Conservation (phyloP, 2,797 vertebrate genomes). For the Psittacula derbiana region DNA sequence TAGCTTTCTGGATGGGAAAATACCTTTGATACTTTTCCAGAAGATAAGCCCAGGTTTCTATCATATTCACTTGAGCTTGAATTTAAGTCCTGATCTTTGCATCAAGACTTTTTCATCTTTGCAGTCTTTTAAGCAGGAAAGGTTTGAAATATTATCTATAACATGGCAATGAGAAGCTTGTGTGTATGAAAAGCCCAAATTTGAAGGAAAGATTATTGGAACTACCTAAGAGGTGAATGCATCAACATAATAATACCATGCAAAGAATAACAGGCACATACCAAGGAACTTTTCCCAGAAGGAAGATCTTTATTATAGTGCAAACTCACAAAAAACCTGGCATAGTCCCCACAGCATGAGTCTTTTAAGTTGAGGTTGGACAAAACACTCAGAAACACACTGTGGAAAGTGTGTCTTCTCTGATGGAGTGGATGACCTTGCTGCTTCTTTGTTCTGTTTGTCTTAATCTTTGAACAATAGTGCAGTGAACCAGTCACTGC, state of each 20-base stretch:
- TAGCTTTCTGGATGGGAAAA: background rate
- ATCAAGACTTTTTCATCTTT: background rate
- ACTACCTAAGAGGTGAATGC: background rate
- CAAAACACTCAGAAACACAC: conserved; percentile 4
- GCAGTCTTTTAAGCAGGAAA: background rate
- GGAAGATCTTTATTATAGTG: background rate
- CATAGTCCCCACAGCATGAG: background rate
- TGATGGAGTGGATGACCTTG: conserved; percentile 24
- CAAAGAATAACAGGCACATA: background rate
- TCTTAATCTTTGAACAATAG: conserved; percentile 50
- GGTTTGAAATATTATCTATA: background rate
- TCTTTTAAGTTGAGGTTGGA: background rate
- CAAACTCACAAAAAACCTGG: background rate
- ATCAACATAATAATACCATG: background rate
- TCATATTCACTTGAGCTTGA: background rate
- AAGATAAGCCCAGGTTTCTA: background rate
- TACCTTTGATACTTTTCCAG: background rate
- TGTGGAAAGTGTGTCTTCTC: background rate
- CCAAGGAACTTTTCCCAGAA: background rate
- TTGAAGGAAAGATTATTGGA: background rate
- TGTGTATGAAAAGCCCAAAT: background rate
- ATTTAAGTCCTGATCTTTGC: background rate
- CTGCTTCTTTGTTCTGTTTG: conserved; percentile 1
- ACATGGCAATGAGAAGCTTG: background rate
- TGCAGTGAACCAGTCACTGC: conserved; percentile 31